Base-by-base conservation (phyloP, 30 jellyfish, hydroid and myxozoan species). In the Nemopilema nomurai region DNA sequence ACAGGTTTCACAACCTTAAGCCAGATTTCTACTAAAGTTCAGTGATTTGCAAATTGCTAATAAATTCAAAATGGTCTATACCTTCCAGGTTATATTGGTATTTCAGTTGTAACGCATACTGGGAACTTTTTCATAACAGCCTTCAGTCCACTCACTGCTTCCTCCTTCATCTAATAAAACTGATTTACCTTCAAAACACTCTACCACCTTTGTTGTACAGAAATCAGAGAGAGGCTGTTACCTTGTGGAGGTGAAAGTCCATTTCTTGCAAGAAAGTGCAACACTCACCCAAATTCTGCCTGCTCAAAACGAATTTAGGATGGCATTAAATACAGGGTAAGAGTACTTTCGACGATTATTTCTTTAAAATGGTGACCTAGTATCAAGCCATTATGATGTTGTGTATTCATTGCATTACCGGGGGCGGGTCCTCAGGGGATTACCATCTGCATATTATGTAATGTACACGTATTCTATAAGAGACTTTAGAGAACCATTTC, bases 311-410 rank as follows among this genome's bases (percentile, higher is more conserved):
- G 6, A 3, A 41, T 41, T n/a, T 13, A 41, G 57, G 13, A 71
- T 71, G 81, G 81, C 81, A 8, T 24, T 71, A 64, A 71, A 71
- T 71, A 71, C 81, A 26, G 81, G 81, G 81, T 71, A 28, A 71
- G 81, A 4, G 29, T n/a, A 63, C 29, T 63, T 63, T n/a, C 19
- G 19, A 0, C 62, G 57, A 41, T 41, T 3, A 3, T 41, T 41
- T 41, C 13, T 41, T 41, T 41, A 13, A 41, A 13, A 41, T 3
- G 13, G 13, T 41, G 57, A 13, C 57, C 13, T 41, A 3, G 57
- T 3, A 41, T 3, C 6, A 41, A 41, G 57, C 57, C 57, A 41
- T 6, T 41, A 41, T 41, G 57, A 13, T n/a, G n/a, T n/a, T n/a
- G n/a, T n/a, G n/a, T n/a, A n/a, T n/a, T n/a, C n/a, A n/a, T n/a